Evolutionary conservation across 2,797 vertebrate genomes (phyloP).

Genomic region (Tamandua tetradactyla): DNA sequence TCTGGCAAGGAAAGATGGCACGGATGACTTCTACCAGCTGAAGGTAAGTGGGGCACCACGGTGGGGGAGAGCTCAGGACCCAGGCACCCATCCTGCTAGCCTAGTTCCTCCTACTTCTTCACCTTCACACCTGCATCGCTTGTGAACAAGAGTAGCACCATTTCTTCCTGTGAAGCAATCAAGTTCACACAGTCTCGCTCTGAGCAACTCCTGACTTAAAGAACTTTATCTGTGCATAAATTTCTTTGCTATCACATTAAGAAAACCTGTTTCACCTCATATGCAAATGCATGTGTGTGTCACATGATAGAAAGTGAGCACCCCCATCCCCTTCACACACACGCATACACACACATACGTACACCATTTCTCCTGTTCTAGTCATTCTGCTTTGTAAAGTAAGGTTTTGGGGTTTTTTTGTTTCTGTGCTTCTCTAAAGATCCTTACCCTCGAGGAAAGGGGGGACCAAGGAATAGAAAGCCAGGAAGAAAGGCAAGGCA

Average conservation of each 20-base stretch:
- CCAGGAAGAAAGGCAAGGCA: conserved; percentile 98
- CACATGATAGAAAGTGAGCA: background rate
- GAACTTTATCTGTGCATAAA: conserved; percentile 1
- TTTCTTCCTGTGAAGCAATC: background rate
- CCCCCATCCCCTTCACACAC: too few relatives aligned
- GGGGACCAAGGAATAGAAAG: conserved; percentile 93
- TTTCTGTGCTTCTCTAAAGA: conserved; percentile 86
- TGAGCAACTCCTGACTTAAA: background rate
- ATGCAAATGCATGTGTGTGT: background rate
- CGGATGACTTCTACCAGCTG: conserved; percentile 99
- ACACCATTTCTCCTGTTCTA: background rate
- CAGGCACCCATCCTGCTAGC: background rate
- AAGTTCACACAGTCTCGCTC: background rate
- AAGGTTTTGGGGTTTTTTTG: conserved; percentile 42
- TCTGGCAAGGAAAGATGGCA: conserved; percentile 99
- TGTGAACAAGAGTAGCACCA: background rate
- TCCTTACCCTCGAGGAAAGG: conserved; percentile 97
- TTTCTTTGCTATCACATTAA: background rate
- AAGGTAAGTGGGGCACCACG: conserved; percentile 90
- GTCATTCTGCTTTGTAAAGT: background rate
- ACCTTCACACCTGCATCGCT: background rate
- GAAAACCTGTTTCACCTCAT: background rate
- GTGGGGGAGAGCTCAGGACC: background rate
- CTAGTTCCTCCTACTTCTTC: fast-evolving
- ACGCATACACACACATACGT: too few relatives aligned